Percentiles rank a stretch among this genome's conserved stretches.
phyloP scores from a whole-genome alignment of 2,888 invertebrate species.

The Bugula neritina region DNA sequence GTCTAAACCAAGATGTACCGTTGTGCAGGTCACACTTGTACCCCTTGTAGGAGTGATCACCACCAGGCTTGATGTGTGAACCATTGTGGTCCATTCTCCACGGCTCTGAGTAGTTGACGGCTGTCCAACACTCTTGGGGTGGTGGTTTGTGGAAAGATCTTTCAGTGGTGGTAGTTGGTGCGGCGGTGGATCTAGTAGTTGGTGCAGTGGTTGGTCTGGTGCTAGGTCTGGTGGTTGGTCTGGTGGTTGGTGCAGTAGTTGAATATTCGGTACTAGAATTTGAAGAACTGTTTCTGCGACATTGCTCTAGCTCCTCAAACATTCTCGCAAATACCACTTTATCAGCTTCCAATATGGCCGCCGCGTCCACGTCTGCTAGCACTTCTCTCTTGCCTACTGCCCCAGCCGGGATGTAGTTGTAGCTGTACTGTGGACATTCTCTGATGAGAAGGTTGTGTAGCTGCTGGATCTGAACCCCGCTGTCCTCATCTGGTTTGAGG shows the following conservation, averaged over 20 bases:
- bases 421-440: neutral
- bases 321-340: neutral
- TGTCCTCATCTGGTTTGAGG: neutral
- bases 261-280: neutral
- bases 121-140: neutral
- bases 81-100: neutral
- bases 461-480: neutral
- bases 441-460: neutral
- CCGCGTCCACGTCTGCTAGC: neutral
- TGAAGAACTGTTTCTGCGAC: neutral
- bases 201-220: neutral
- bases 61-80: neutral
- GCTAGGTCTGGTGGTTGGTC: neutral
- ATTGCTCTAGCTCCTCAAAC: neutral
- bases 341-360: neutral
- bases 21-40: neutral
- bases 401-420: neutral
- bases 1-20: neutral
- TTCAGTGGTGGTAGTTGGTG: neutral
- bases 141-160: neutral
- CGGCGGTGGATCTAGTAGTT: neutral
- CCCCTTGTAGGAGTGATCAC: neutral
- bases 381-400: neutral
- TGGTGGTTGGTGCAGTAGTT: neutral
- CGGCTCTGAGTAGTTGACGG: neutral